A percentile compares a stretch with the other conserved stretches of the same genome.
Evolutionary conservation across 2,888 invertebrate genomes (phyloP).

Genomic region (Anaspis maculata): DNA sequence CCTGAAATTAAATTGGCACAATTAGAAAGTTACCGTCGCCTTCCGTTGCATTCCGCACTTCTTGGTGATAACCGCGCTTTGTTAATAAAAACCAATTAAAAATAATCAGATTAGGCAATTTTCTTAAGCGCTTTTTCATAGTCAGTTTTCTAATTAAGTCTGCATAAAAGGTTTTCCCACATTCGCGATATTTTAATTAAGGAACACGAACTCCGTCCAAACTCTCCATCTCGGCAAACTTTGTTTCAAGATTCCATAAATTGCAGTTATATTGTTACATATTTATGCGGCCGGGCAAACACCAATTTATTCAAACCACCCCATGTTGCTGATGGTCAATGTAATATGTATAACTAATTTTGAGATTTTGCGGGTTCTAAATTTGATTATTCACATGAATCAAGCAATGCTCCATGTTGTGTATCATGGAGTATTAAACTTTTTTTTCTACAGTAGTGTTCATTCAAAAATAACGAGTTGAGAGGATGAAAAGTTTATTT

Average conservation of each 20-base stretch:
- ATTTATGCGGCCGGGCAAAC: constrained; percentile 9
- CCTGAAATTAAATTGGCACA: constrained; percentile 50
- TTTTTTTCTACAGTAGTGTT: no score
- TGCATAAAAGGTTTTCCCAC: constrained; percentile 15
- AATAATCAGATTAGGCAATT: constrained; percentile 17
- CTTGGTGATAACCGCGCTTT: background rate
- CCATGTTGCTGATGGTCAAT: no score
- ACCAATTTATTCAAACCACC: no score
- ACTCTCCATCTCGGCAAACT: constrained; percentile 7
- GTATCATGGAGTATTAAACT: no score
- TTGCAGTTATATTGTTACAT: constrained; percentile 11
- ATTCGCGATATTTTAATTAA: constrained; percentile 20
- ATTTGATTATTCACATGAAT: no score
- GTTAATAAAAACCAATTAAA: constrained; percentile 17
- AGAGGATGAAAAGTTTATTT: no score
- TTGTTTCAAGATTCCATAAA: constrained; percentile 10
- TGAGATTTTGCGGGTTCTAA: no score
- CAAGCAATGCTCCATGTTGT: no score
- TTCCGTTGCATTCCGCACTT: background rate
- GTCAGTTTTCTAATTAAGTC: constrained; percentile 18
- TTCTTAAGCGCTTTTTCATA: constrained; percentile 12
- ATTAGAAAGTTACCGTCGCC: background rate
- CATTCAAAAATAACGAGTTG: no score
- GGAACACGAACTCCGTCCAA: constrained; percentile 7
- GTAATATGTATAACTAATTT: no score